Evolutionary conservation across 2,797 vertebrate genomes (phyloP).

Genomic region (Morus bassanus): DNA sequence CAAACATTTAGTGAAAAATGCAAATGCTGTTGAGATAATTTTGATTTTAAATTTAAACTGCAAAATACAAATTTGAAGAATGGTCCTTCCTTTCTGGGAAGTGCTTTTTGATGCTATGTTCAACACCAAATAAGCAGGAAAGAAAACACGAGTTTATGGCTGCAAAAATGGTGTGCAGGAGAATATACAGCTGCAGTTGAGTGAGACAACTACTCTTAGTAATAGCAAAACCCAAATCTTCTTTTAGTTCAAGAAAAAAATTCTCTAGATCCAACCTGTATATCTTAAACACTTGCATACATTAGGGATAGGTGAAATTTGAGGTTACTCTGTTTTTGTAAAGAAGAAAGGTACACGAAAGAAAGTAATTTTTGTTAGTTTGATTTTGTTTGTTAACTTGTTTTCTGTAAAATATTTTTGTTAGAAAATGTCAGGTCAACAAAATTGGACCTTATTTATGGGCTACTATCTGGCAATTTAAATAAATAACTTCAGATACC

Average conservation of each 20-base stretch:
- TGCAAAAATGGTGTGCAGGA: not conserved
- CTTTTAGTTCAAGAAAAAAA: not conserved
- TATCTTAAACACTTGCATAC: not conserved
- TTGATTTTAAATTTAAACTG: not conserved
- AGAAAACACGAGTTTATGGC: not conserved
- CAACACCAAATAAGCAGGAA: not conserved
- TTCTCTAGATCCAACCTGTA: not conserved
- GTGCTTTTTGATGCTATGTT: not conserved
- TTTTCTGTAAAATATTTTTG: not conserved
- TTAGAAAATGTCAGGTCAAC: not conserved
- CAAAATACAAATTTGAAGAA: not conserved
- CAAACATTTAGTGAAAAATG: not conserved
- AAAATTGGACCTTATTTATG: not conserved
- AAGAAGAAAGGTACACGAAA: not conserved
- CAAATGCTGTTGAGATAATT: not conserved
- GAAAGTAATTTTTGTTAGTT: not conserved
- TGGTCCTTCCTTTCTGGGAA: not conserved
- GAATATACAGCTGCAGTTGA: not conserved
- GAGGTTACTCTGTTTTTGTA: not conserved
- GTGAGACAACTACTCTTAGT: not conserved
- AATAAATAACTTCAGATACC: not conserved
- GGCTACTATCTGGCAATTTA: not conserved
- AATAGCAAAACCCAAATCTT: not conserved
- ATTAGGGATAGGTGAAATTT: not conserved
- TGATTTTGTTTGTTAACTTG: fast-evolving